Conservation (phyloP, 2,888 invertebrate species). For the Odontomyia ornata region DNA sequence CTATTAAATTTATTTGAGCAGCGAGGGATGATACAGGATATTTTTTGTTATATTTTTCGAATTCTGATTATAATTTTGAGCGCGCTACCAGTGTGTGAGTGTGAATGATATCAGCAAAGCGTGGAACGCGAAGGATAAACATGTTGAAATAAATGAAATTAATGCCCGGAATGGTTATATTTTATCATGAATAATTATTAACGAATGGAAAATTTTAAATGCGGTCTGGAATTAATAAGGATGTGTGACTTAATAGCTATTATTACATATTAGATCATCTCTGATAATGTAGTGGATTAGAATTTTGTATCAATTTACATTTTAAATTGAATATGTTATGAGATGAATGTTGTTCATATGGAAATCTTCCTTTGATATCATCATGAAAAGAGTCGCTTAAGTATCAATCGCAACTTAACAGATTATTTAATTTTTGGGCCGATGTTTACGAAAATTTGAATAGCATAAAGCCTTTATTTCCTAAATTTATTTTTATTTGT, state of each 20-base stretch:
- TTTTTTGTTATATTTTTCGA: background rate
- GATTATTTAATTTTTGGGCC: too few species aligned
- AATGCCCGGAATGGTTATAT: background rate
- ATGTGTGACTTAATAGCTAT: background rate
- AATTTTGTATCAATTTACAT: background rate
- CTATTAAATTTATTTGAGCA: background rate
- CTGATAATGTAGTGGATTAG: background rate
- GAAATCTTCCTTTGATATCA: too few species aligned
- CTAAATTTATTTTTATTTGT: too few species aligned
- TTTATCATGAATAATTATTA: conserved; percentile 2
- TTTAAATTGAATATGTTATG: too few species aligned
- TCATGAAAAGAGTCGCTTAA: too few species aligned
- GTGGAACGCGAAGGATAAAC: background rate
- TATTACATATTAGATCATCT: background rate
- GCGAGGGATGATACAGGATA: background rate
- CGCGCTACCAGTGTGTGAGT: too few species aligned
- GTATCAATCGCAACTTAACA: too few species aligned
- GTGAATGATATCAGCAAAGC: too few species aligned
- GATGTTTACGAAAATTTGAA: too few species aligned
- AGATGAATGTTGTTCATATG: too few species aligned
- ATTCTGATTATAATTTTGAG: background rate
- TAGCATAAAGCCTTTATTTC: too few species aligned
- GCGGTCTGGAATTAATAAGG: background rate
- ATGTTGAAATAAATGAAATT: too few species aligned
- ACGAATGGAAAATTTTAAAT: background rate